Evolutionary conservation across 2,113 vertebrate genomes (phyloP).

Genomic region (Scomber japonicus): DNA sequence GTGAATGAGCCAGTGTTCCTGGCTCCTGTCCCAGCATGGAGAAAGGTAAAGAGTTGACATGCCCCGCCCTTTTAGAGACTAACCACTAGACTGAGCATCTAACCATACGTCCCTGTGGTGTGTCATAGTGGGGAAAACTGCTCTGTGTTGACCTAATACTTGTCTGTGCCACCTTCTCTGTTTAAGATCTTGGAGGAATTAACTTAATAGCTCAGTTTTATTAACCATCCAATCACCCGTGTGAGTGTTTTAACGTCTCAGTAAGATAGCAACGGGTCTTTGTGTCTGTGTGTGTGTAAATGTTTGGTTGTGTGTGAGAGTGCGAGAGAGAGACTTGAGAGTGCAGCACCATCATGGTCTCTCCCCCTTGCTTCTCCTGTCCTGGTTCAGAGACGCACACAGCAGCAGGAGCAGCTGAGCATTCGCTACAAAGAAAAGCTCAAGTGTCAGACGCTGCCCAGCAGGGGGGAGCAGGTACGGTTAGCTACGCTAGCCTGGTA

Average conservation of each 20-base stretch:
- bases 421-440: constrained; percentile 84
- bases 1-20: constrained; percentile 85
- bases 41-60: constrained; percentile 92
- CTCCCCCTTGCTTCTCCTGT: constrained; percentile 49
- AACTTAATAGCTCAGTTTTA: background rate
- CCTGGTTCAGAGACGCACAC: constrained; percentile 79
- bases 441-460: constrained; percentile 81
- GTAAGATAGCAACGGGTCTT: background rate
- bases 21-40: constrained; percentile 91
- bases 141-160: constrained; percentile 25
- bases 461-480: constrained; percentile 80
- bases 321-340: background rate
- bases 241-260: background rate
- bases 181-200: constrained; percentile 17
- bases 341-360: constrained; percentile 13
- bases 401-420: constrained; percentile 85
- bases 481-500: constrained; percentile 27
- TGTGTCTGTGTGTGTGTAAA: constrained; percentile 16
- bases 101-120: constrained; percentile 22
- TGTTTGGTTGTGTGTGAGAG: constrained; percentile 16
- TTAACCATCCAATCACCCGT: background rate
- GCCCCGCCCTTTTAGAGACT: constrained; percentile 23
- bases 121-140: constrained; percentile 15
- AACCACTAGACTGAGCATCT: constrained; percentile 38
- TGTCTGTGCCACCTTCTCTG: background rate